Conservation (phyloP, 1,140 invertebrate genomes). For the Brachionus rotundiformis region DNA sequence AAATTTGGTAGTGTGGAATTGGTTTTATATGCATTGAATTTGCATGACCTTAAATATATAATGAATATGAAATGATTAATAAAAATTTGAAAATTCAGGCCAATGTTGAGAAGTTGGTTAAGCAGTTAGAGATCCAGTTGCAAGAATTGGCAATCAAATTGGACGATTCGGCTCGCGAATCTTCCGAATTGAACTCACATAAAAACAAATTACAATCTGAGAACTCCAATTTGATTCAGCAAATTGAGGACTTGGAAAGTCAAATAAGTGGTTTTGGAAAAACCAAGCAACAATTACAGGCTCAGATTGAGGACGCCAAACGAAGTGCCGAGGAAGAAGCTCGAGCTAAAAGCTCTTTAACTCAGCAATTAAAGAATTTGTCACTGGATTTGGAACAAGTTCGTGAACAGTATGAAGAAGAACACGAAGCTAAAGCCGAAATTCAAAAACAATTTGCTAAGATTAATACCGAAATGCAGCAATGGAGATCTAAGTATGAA, state of each 20-base stretch:
- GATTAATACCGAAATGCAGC: constrained; percentile 82
- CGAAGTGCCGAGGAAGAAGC: constrained; percentile 60
- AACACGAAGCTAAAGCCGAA: constrained; percentile 72
- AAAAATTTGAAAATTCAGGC: constrained; percentile 9
- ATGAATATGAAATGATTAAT: no score
- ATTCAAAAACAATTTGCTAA: constrained; percentile 92
- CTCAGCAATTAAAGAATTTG: constrained; percentile 72
- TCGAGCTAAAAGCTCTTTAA: constrained; percentile 52
- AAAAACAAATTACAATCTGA: constrained; percentile 12
- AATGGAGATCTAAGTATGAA: constrained; percentile 58
- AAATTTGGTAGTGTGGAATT: neutral
- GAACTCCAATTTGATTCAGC: constrained; percentile 4
- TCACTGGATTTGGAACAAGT: constrained; percentile 96
- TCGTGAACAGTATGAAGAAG: constrained; percentile 89
- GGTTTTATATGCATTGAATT: neutral
- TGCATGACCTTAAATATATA: no score
- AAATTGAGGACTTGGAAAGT: constrained; percentile 48
- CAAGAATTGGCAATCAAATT: neutral
- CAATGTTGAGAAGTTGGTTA: constrained; percentile 5
- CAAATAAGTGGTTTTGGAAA: constrained; percentile 49
- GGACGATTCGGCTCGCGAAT: neutral
- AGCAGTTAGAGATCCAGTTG: neutral
- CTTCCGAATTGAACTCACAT: constrained; percentile 3
- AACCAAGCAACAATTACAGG: constrained; percentile 39
- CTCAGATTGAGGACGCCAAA: constrained; percentile 56